phyloP scores from a whole-genome alignment of 2,113 vertebrate genomes.

The Callipepla squamata region DNA sequence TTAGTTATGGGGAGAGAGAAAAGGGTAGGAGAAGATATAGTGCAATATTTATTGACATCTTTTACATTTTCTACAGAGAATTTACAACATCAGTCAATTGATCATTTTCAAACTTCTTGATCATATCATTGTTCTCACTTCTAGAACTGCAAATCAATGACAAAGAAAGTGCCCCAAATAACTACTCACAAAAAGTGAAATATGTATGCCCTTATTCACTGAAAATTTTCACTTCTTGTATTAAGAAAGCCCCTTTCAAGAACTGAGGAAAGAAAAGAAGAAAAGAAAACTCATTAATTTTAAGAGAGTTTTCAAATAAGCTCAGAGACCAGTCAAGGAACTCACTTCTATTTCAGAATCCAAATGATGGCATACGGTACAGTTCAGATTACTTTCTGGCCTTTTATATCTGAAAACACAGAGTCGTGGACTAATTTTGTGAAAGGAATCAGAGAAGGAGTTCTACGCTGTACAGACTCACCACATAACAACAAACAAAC shows the following conservation, averaged over 20 bases:
- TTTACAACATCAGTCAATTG: not conserved
- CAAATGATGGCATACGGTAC: not conserved
- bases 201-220: not conserved
- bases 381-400: not conserved
- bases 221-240: not conserved
- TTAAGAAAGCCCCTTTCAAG: not conserved
- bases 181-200: not conserved
- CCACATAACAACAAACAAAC: not conserved
- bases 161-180: not conserved
- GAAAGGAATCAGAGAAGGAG: not conserved
- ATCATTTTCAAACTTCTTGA: not conserved
- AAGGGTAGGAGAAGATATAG: not conserved
- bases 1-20: not conserved
- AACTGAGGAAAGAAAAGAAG: not conserved
- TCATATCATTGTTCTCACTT: not conserved
- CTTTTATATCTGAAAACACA: not conserved
- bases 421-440: not conserved
- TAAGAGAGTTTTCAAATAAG: not conserved
- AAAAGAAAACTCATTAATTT: not conserved
- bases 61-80: not conserved
- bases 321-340: not conserved
- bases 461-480: not conserved
- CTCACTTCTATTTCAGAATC: not conserved
- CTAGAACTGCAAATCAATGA: not conserved
- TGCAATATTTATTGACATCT: not conserved